These are phyloP conservation scores for Synanthedon formicaeformis DNA, from an alignment of 2,888 invertebrate genomes.

Conservation along the genomic window DNA sequence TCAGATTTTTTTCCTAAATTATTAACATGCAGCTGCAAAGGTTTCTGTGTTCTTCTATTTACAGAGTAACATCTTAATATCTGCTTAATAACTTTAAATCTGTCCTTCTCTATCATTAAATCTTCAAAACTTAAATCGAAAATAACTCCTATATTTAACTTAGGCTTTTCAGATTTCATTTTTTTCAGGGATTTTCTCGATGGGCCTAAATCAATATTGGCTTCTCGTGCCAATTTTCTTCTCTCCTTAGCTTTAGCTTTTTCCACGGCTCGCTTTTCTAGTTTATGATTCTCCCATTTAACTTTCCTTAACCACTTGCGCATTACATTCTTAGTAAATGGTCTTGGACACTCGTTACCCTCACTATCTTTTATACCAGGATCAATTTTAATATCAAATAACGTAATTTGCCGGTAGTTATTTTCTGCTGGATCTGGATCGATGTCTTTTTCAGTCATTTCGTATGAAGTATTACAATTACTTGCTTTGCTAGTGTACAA, in stretches of 20 bases:
- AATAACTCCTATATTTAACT: conserved; percentile 78
- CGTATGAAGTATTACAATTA: too few relatives aligned
- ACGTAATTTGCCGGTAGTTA: conserved; percentile 38
- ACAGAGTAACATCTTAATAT: conserved; percentile 90
- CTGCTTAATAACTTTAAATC: conserved; percentile 91
- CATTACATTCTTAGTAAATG: conserved; percentile 73
- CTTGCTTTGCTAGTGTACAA: too few relatives aligned
- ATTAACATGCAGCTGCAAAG: conserved; percentile 85
- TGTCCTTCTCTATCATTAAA: conserved; percentile 90
- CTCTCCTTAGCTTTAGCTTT: conserved; percentile 78
- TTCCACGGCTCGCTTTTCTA: conserved; percentile 78
- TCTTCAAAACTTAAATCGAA: conserved; percentile 94
- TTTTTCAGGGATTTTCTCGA: conserved; percentile 84
- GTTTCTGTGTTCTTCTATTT: conserved; percentile 84
- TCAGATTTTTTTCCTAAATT: conserved; percentile 82
- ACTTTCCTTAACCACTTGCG: conserved; percentile 78
- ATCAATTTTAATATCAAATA: conserved; percentile 51
- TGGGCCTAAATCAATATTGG: conserved; percentile 80
- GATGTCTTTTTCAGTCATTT: background rate
- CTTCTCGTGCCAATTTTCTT: conserved; percentile 75
- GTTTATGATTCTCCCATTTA: conserved; percentile 79
- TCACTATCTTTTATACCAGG: conserved; percentile 59
- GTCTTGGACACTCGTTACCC: conserved; percentile 54
- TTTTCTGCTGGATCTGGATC: conserved; percentile 9
- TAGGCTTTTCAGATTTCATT: conserved; percentile 76